Percentiles rank a stretch among this genome's conserved stretches.
phyloP scores from a whole-genome alignment of 2,888 invertebrate species.

The Orthosia gracilis region DNA sequence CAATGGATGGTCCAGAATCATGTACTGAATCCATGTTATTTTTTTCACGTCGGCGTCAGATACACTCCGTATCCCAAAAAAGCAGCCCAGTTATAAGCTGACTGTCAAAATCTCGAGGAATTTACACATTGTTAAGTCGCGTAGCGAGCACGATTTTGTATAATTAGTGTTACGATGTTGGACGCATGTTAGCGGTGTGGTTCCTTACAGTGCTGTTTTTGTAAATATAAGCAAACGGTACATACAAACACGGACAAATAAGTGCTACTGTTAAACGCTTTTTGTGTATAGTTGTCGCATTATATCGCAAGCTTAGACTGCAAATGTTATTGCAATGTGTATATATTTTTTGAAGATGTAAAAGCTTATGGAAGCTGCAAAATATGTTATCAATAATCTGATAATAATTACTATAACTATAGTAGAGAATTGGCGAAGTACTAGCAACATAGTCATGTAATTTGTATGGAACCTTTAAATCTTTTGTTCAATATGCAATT shows the following conservation, averaged over 20 bases:
- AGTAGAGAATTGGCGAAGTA: conserved; percentile 50
- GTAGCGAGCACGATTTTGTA: conserved; percentile 43
- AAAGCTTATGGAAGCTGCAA: conserved; percentile 60
- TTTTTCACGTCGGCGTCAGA: too few species aligned
- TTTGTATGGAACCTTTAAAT: conserved; percentile 33
- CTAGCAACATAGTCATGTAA: conserved; percentile 27
- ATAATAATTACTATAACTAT: conserved; percentile 53
- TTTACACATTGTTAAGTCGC: conserved; percentile 53
- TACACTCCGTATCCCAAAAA: neutral
- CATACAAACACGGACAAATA: conserved; percentile 67
- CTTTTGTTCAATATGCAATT: conserved; percentile 42
- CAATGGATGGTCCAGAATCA: too few species aligned
- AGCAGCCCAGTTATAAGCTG: conserved; percentile 38
- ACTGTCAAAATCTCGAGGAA: conserved; percentile 42
- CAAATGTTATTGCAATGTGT: conserved; percentile 80
- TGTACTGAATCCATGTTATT: too few species aligned
- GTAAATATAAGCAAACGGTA: conserved; percentile 65
- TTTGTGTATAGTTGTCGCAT: conserved; percentile 82
- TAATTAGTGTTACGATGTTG: conserved; percentile 45
- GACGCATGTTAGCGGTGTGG: conserved; percentile 44
- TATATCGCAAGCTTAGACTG: conserved; percentile 82
- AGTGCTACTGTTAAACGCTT: conserved; percentile 80
- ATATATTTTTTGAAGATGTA: conserved; percentile 69
- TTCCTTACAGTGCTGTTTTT: conserved; percentile 60
- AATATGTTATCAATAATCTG: conserved; percentile 50